Evolutionary conservation across 2,888 invertebrate genomes (phyloP), one percentile per base, ranked within the genome.

Genomic region (Drosophila peninsularis): DNA sequence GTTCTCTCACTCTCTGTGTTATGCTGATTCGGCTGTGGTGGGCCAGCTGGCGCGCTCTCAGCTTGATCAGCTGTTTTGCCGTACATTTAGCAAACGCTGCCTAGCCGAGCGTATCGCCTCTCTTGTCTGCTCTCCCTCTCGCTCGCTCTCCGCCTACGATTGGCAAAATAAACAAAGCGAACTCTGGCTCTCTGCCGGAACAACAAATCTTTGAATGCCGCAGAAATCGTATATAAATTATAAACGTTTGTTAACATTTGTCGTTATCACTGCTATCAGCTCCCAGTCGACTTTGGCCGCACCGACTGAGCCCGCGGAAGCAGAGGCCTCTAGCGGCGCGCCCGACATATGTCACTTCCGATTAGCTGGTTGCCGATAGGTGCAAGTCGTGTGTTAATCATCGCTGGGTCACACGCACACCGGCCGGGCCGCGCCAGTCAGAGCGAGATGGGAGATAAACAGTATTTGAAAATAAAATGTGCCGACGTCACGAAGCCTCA

Each of bases 401-500:
- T 74, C 44, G 44, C 21, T 17, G 45, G 45, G 27, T 30, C 45
- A 27, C 45, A 45, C 45, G 45, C 45, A 17, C 5, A 11, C n/a
- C n/a, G 27, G 5, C 14, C 2, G 4, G 10, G n/a, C 0, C 49
- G 5, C 27, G 27, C 4, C 3, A 24, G 42, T 37, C 24, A 34
- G 37, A 24, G 49, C 10, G 47, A 4, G 60, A 53, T 54, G 60
- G 32, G 49, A 49, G 49, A 34, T 19, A 49, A 14, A 19, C 3
- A 17, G 5, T 27, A 11, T 27, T 27, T 24, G 27, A n/a, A 24
- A 9, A 37, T 5, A 7, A 27, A 27, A 45, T 14, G 5, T 37
- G 44, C 13, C 63, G 53, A 76, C 75, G 75, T 77, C 81, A 76
- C 65, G 34, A 39, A 54, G 17, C 47, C 10, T 52, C 10, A 34